Conservation (phyloP, 2,797 vertebrate genomes). For the Paramormyrops hopkinsi region DNA sequence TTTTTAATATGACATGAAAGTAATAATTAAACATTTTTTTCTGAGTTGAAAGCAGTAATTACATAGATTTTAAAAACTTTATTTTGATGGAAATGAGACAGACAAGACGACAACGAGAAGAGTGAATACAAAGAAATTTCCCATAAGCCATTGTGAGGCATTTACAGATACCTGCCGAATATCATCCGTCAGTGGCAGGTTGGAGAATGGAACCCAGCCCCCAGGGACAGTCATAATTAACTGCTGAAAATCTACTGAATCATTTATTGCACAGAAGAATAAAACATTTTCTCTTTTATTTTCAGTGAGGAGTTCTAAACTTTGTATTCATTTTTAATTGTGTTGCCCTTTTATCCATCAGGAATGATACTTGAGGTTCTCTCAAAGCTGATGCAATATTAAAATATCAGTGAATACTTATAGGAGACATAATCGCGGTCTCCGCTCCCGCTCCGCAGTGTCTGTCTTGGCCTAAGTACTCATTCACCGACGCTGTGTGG, state of each 20-base stretch:
- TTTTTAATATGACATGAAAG: not conserved
- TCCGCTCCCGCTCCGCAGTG: not conserved
- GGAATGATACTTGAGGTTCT: not conserved
- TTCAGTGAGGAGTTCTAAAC: not conserved
- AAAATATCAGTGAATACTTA: not conserved
- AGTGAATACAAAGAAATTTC: not conserved
- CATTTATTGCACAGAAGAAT: not conserved
- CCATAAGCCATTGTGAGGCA: not conserved
- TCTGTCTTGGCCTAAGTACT: not conserved
- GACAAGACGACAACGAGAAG: not conserved
- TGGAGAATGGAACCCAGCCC: not conserved
- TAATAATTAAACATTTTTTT: not conserved
- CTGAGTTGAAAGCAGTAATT: not conserved
- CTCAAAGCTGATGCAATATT: not conserved
- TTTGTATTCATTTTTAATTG: not conserved
- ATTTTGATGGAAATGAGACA: not conserved
- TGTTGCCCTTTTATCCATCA: not conserved
- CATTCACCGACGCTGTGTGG: not conserved
- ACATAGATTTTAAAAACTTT: not conserved
- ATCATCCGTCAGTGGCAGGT: not conserved
- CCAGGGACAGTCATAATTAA: not conserved
- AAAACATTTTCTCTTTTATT: not conserved
- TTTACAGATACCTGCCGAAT: slow-evolving; percentile 14
- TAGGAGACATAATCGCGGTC: not conserved
- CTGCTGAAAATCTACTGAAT: not conserved